These are phyloP conservation scores for Magallana gigas DNA, from an alignment of 1,140 invertebrate genomes.

Conservation along the genomic window DNA sequence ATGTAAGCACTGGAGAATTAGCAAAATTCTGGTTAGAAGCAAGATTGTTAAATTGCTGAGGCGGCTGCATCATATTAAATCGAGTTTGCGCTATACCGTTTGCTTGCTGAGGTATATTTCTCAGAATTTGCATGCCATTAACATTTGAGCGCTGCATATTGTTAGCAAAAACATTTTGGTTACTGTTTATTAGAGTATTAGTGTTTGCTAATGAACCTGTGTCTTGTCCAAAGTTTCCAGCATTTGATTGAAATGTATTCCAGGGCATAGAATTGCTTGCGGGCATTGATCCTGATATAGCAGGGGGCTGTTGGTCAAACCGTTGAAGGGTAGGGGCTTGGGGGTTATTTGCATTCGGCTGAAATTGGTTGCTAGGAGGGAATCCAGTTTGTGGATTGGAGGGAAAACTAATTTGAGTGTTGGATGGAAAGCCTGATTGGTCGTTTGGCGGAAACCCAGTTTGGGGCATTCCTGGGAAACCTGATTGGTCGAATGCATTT, in stretches of 20 bases:
- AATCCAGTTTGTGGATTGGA: constrained; percentile 11
- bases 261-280: not conserved
- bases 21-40: constrained; percentile 29
- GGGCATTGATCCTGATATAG: not conserved
- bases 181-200: constrained; percentile 14
- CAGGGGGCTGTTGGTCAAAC: constrained; percentile 6
- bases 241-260: constrained; percentile 1
- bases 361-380: constrained; percentile 1
- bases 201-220: constrained; percentile 35
- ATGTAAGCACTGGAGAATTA: constrained; percentile 6
- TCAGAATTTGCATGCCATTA: constrained; percentile 14
- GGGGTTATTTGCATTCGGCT: constrained; percentile 1
- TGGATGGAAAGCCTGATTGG: constrained; percentile 1
- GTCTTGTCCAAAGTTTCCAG: constrained; percentile 32
- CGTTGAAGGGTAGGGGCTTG: not conserved
- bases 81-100: not conserved
- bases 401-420: constrained; percentile 9
- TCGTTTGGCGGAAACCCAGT: constrained; percentile 6
- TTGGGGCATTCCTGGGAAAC: not conserved
- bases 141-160: constrained; percentile 8
- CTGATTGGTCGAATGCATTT: not conserved
- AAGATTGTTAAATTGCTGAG: constrained; percentile 16
- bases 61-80: constrained; percentile 1
- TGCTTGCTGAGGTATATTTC: not conserved
- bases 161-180: constrained; percentile 32